Evolutionary conservation across 2,113 vertebrate species (phyloP).

Genomic region (Cettia cetti): DNA sequence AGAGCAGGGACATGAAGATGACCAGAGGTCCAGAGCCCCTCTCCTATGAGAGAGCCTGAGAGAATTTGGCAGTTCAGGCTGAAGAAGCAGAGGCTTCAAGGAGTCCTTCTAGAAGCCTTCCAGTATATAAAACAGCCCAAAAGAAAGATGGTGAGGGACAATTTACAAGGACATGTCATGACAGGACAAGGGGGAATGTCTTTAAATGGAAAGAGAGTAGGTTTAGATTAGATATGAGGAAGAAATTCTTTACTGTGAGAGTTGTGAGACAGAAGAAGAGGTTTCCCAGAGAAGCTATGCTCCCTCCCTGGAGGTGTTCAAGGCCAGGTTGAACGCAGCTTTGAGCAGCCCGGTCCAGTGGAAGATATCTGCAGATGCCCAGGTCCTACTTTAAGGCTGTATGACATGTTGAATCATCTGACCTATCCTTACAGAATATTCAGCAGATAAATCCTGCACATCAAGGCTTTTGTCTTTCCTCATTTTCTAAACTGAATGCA

Average conservation of each 20-base stretch:
- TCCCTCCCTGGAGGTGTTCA: background rate
- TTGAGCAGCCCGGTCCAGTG: background rate
- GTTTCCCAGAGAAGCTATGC: background rate
- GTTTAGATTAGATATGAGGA: background rate
- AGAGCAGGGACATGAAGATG: background rate
- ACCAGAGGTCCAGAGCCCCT: background rate
- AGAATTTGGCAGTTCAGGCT: background rate
- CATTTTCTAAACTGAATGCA: background rate
- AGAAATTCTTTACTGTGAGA: background rate
- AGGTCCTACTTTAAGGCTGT: background rate
- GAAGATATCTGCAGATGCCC: background rate
- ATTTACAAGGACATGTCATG: background rate
- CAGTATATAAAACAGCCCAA: background rate
- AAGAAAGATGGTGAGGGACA: background rate
- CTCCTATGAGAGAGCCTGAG: background rate
- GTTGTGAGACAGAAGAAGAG: background rate
- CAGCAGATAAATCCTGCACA: background rate
- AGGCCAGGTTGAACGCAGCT: background rate
- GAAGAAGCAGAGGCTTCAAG: background rate
- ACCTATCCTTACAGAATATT: background rate
- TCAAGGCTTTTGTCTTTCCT: background rate
- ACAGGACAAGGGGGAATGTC: background rate
- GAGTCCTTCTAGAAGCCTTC: background rate
- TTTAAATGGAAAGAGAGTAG: background rate
- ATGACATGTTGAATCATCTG: background rate